These are phyloP conservation scores for Zophobas morio DNA, from an alignment of 1,140 invertebrate species.

Conservation along the genomic window DNA sequence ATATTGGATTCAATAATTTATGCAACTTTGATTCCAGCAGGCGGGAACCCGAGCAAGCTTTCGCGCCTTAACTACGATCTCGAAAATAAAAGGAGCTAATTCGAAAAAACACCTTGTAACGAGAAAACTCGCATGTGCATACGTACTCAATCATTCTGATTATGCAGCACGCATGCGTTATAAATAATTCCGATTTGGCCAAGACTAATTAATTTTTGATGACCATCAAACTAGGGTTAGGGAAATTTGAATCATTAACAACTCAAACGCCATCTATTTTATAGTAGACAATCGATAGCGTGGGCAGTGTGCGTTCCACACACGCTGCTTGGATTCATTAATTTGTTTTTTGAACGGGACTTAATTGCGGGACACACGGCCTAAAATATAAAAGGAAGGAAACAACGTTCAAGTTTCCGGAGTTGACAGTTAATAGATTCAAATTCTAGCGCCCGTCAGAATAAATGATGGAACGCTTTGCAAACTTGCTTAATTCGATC, in stretches of 20 bases:
- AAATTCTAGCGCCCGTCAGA: slow-evolving; percentile 11
- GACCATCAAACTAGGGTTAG: slow-evolving; percentile 30
- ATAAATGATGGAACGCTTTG: slow-evolving; percentile 15
- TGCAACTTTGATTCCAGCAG: slow-evolving; percentile 21
- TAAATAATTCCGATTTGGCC: slow-evolving; percentile 26
- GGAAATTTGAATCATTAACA: slow-evolving; percentile 34
- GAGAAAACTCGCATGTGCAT: slow-evolving; percentile 9
- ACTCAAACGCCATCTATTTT: slow-evolving; percentile 26
- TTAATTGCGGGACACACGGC: neutral
- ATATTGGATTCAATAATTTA: slow-evolving; percentile 43
- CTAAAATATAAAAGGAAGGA: neutral
- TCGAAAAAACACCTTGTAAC: neutral
- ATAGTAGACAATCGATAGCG: slow-evolving; percentile 26
- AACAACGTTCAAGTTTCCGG: neutral
- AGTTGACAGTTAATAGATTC: slow-evolving; percentile 26
- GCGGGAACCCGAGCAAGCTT: slow-evolving; percentile 13
- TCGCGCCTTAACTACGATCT: slow-evolving; percentile 13
- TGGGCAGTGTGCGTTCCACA: neutral
- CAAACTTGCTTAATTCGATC: slow-evolving; percentile 8
- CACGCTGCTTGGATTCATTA: neutral
- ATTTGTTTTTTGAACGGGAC: neutral
- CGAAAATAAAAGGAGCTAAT: neutral
- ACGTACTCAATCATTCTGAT: slow-evolving; percentile 7
- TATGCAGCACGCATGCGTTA: slow-evolving; percentile 17
- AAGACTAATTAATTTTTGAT: slow-evolving; percentile 41